A percentile compares a stretch with the other conserved stretches of the same genome.
Evolutionary conservation across 30 jellyfish, hydroid and myxozoan species (phyloP).

Genomic region (Aurelia sp.): DNA sequence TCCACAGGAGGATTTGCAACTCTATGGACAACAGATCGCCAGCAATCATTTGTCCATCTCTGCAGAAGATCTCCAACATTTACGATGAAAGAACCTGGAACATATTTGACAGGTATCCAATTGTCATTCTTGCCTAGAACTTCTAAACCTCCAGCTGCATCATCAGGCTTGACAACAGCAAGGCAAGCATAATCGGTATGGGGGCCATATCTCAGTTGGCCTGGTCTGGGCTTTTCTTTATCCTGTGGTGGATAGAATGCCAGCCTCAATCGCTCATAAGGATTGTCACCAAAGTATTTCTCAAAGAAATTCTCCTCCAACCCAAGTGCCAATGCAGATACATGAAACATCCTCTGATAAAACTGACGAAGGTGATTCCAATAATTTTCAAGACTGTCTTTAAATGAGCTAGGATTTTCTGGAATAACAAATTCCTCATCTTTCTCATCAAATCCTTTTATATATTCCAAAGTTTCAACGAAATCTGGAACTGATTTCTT

Average conservation of each 20-base stretch:
- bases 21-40: conserved; percentile 74
- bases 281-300: conserved; percentile 34
- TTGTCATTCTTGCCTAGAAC: conserved; percentile 43
- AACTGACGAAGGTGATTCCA: conserved; percentile 38
- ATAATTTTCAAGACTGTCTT: conserved; percentile 15
- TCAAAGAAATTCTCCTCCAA: conserved; percentile 43
- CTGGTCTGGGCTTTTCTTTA: conserved; percentile 21
- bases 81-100: conserved; percentile 50
- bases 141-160: conserved; percentile 66
- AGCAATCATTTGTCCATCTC: conserved; percentile 76
- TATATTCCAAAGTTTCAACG: conserved; percentile 59
- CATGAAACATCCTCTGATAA: conserved; percentile 44
- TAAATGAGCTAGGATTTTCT: conserved; percentile 35
- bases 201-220: conserved; percentile 66
- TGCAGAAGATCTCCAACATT: conserved; percentile 67
- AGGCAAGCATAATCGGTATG: conserved; percentile 68
- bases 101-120: conserved; percentile 53
- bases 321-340: conserved; percentile 58
- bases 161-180: conserved; percentile 64
- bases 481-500: conserved; percentile 37
- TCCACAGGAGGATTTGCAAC: conserved; percentile 67
- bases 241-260: conserved; percentile 71
- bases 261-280: conserved; percentile 59
- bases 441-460: conserved; percentile 44
- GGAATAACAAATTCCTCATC: conserved; percentile 20